Evolutionary conservation across 1,140 invertebrate genomes (phyloP), one percentile per base, ranked within the genome.

Genomic region (Leucophenga varia): DNA sequence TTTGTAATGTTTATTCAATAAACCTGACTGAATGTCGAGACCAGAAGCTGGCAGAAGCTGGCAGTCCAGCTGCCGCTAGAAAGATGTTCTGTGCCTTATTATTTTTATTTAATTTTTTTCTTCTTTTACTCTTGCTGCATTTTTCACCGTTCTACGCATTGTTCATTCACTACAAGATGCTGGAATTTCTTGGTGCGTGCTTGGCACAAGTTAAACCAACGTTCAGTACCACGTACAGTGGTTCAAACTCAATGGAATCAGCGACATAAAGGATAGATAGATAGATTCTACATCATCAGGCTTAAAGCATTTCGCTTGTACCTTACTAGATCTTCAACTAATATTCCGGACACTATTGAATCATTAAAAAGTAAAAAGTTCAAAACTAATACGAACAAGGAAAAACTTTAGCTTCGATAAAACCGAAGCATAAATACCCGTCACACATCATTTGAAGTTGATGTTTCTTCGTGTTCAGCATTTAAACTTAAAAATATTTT

Each of bases 151-250:
- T 37, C 32, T 17, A 37, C 17, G 46, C 54, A 63, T 68, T 61
- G 49, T 52, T 59, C 65, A 67, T 71, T 67, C 67, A 70, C 59
- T 42, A 70, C 67, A 71, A 71, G 59, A 60, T 55, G 50, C 54
- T 55, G 67, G 67, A 70, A 70, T 70, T 70, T 70, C 59, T 67
- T 70, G 67, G 67, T 70, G 67, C 67, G 67, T 70, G 67, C 67
- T 70, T 58, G 67, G 67, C 67, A 70, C 67, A 69, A 54, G 61
- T 59, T 61, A 46, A 32, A 44, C 25, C 36, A 28, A 28, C 28
- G 16, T 20, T 14, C 32, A 34, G 4, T 31, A 47, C n/a, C n/a
- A 22, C 55, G 52, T 47, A 54, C 56, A 52, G 59, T 65, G 63
- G 67, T 65, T 65, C 67, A 67, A 63, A 65, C n/a, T n/a, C 67